Evolutionary conservation across 2,888 invertebrate species (phyloP), one percentile per base, ranked within the genome.

Genomic region (Cheilosia vernalis): DNA sequence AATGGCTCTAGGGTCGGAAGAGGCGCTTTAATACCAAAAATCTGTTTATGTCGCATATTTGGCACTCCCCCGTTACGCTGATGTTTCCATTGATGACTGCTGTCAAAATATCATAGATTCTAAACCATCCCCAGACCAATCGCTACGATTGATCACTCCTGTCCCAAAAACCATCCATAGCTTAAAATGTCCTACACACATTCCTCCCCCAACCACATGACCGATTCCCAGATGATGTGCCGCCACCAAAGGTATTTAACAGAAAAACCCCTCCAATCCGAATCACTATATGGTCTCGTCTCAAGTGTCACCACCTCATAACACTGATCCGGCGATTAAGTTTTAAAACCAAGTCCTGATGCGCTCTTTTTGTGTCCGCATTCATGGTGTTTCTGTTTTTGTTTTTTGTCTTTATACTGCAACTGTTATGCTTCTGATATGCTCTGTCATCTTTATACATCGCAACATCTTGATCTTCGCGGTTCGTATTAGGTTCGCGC

Each of bases 401-500:
- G 30, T 30, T 30, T 30, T 30, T 30, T 30, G 30, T 2, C 9
- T 61, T 44, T 37, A 10, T 19, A n/a, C 47, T 72, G 69, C 69
- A 84, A 76, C 69, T 80, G 64, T 76, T 80, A 37, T 37, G 76
- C 76, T 67, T 42, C 76, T 85, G 85, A 81, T 85, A 63, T 70
- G 55, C 76, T 77, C 76, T 77, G 85, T 85, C 85, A 85, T 81
- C 66, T 58, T 77, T 67, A 47, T 24, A 63, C 60, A 55, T 44
- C 17, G 30, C 53, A 60, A 64, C 69, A 80, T 80, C 84, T 84
- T 76, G 85, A 85, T 85, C 85, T 27, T 53, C 61, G 61, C 66
- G 66, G 61, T 61, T 76, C 85, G 81, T 81, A 80, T 80, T 80
- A 80, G 76, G 56, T 85, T 69, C 70, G 74, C 80, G 74, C 76